Base-by-base conservation (phyloP, 35 echinoderm and acorn worm genomes). In the Heliocidaris erythrogramma region DNA sequence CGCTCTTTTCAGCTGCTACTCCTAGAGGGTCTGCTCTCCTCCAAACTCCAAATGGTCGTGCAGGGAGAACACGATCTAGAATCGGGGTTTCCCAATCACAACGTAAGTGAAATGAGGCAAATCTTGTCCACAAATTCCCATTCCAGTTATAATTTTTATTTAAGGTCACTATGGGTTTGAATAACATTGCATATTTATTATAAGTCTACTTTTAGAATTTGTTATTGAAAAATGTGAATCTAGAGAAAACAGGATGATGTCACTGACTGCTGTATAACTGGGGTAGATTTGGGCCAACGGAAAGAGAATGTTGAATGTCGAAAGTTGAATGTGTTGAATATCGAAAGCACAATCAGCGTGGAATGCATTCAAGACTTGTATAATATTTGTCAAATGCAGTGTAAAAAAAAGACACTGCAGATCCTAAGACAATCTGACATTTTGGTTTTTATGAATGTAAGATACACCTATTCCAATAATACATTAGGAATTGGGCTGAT, bases 81-180 rank as follows among this genome's bases (percentile, higher is more conserved):
- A 88, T 97, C 13, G 97, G 96, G 12, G 97, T 99, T 9, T 99
- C 98, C n/a, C 98, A 99, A 84, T 99, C 98, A 92, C 97, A 96
- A 95, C 98, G 98, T 99, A 96, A 99, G 98, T 97, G 5, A 30
- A 18, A n/a, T 48, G 69, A 30, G 47, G 17, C n/a, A 94, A 21
- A 78, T 18, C 1, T 17, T 18, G 27, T 21, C 27, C 27, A 27
- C 65, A 78, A 78, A n/a, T n/a, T n/a, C 2, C 65, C 65, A n/a
- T n/a, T n/a, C 2, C 65, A 21, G 7, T 78, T 7, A 78, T 78
- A 7, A 78, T 78, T 7, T 78, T 27, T 18, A n/a, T 21, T n/a
- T 78, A 71, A 71, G 5, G 17, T 71, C 18, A 42, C 21, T n/a
- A 18, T 27, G 35, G 35, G 3, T 42, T 42, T 42, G 35, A 42